phyloP scores from a whole-genome alignment of 2,797 vertebrate species.

The Acanthiza pusilla region DNA sequence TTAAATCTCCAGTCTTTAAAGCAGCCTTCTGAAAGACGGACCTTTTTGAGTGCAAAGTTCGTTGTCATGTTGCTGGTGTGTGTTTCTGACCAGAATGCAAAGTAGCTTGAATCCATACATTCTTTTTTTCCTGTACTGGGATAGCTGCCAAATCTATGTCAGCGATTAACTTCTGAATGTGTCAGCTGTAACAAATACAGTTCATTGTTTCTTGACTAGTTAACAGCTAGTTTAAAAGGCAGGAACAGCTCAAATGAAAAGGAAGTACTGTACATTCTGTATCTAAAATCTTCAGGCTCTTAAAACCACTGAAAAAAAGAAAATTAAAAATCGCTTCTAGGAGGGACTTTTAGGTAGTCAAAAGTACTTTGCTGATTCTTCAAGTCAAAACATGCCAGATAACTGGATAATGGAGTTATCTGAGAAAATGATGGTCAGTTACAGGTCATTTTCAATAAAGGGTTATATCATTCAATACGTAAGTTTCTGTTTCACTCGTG shows the following conservation, averaged over 20 bases:
- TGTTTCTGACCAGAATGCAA: constrained; percentile 73
- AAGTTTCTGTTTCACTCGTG: accelerated
- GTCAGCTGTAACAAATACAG: constrained; percentile 60
- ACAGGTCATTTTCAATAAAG: neutral
- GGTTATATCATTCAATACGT: neutral
- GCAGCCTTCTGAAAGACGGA: constrained; percentile 48
- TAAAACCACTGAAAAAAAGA: neutral
- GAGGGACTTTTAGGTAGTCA: neutral
- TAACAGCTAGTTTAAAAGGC: constrained; percentile 47
- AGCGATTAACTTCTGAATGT: constrained; percentile 70
- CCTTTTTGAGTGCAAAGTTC: constrained; percentile 70
- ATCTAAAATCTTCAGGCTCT: neutral
- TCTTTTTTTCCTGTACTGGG: constrained; percentile 71
- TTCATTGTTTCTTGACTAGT: constrained; percentile 50
- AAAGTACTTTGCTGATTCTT: neutral
- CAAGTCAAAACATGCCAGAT: neutral
- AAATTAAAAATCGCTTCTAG: neutral
- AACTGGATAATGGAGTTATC: neutral
- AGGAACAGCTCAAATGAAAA: constrained; percentile 5
- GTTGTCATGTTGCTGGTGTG: constrained; percentile 69
- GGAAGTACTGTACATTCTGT: neutral
- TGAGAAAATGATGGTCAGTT: neutral
- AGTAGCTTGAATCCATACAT: constrained; percentile 77
- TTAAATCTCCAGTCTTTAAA: constrained; percentile 37
- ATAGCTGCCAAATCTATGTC: constrained; percentile 67